A percentile compares a stretch with the other conserved stretches of the same genome.
Conservation (phyloP, 2,797 vertebrate species). For the Aeoliscus strigatus region DNA sequence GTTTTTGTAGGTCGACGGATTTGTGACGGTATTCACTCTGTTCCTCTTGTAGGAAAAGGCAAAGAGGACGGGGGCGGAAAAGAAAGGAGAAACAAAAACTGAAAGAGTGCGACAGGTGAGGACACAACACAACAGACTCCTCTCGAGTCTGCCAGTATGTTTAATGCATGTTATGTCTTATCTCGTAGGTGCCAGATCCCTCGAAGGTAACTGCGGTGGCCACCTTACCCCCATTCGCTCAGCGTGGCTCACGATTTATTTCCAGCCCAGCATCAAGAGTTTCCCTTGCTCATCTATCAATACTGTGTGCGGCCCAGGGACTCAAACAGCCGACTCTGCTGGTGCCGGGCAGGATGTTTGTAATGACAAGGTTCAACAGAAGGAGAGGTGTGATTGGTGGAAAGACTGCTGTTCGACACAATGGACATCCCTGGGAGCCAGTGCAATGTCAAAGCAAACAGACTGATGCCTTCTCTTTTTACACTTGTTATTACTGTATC, state of each 20-base stretch:
- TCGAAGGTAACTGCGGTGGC: conserved; percentile 72
- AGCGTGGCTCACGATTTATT: conserved; percentile 63
- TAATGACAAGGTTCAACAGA: conserved; percentile 51
- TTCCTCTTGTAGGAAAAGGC: conserved; percentile 73
- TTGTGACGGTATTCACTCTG: no score
- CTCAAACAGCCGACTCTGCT: conserved; percentile 54
- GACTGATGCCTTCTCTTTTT: conserved; percentile 56
- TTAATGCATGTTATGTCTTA: conserved; percentile 2
- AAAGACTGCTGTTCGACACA: conserved; percentile 54
- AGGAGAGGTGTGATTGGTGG: conserved; percentile 57
- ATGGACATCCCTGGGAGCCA: conserved; percentile 66
- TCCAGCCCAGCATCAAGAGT: conserved; percentile 59
- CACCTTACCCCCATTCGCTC: conserved; percentile 42
- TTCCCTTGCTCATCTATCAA: conserved; percentile 54
- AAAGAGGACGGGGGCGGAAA: conserved; percentile 82
- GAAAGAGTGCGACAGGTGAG: conserved; percentile 87
- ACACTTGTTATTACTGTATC: conserved; percentile 53
- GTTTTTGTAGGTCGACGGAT: conserved; percentile 5
- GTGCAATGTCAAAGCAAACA: conserved; percentile 72
- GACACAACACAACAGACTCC: neutral
- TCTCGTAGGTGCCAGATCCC: conserved; percentile 76
- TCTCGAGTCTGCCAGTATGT: neutral
- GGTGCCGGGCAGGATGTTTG: conserved; percentile 48
- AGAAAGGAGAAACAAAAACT: conserved; percentile 83
- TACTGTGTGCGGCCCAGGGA: conserved; percentile 50